Evolutionary conservation across 1,140 invertebrate genomes (phyloP), one percentile per base, ranked within the genome.

Genomic region (Nylanderia fulva): DNA sequence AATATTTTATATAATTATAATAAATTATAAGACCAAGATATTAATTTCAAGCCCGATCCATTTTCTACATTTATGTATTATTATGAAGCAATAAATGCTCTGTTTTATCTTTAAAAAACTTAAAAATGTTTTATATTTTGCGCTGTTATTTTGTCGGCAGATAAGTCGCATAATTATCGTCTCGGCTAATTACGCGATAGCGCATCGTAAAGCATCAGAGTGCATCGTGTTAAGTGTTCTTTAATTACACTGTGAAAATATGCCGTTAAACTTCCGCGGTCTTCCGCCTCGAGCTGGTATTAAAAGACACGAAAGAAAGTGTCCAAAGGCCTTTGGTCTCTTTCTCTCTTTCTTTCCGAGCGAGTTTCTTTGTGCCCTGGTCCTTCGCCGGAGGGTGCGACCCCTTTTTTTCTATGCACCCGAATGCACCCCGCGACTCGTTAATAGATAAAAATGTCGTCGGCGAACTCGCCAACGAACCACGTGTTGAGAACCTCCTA

Each of bases 401-500:
- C 54, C 45, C 75, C n/a, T n/a, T n/a, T 39, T 79, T 79, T 39
- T 24, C 45, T n/a, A 72, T 86, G 86, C 77, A 88, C 6, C 77
- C 42, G 66, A 87, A 82, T 85, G 83, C 87, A 82, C 29, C 56
- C 56, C 11, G 69, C 29, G 56, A 74, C 85, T 90, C 79, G 88
- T 91, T 91, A 91, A 91, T 91, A 91, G 87, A 86, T 90, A 92
- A 92, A 92, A 91, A 88, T 84, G 84, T 79, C 84, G 54, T 69
- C 56, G 61, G 61, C 77, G n/a, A n/a, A 74, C 60, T 76, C 56
- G 42, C 58, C 36, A 66, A 72, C 75, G 88, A 80, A 92, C 92
- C 91, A 93, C 92, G 91, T 93, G 92, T 91, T 91, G 92, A 93
- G 92, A 93, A 93, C 91, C 91, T 85, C 86, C 89, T 88, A 91